Evolutionary conservation across 2,888 invertebrate genomes (phyloP).

Genomic region (Cistogaster globosa): DNA sequence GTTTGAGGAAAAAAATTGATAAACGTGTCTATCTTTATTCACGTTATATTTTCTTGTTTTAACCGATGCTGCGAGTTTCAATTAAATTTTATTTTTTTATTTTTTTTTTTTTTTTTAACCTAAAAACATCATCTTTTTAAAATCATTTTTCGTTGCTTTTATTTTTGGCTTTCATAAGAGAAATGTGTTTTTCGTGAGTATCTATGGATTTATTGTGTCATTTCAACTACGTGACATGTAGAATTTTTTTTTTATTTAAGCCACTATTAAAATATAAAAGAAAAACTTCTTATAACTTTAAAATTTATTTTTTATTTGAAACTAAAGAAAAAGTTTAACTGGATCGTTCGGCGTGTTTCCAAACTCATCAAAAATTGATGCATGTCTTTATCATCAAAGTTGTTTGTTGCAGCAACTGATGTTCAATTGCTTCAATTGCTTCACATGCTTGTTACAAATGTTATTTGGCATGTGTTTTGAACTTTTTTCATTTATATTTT

Average conservation of each 20-base stretch:
- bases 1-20: too few relatives aligned
- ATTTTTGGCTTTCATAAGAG: neutral
- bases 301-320: too few relatives aligned
- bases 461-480: slow-evolving; percentile 33
- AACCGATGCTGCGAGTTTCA: too few relatives aligned
- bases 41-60: too few relatives aligned
- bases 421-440: neutral
- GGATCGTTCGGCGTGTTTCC: neutral
- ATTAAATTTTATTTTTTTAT: too few relatives aligned
- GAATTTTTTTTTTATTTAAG: slow-evolving; percentile 19
- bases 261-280: neutral
- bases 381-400: slow-evolving; percentile 28
- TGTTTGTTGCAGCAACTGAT: neutral
- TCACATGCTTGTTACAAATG: slow-evolving; percentile 19
- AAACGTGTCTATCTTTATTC: too few relatives aligned
- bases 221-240: slow-evolving; percentile 59
- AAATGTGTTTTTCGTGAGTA: too few relatives aligned
- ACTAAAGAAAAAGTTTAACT: too few relatives aligned
- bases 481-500: slow-evolving; percentile 13
- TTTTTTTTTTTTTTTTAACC: too few relatives aligned
- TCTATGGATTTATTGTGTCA: slow-evolving; percentile 28
- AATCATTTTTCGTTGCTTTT: too few relatives aligned
- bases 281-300: neutral
- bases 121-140: too few relatives aligned
- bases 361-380: slow-evolving; percentile 36